Evolutionary conservation across 2,113 vertebrate species (phyloP).

Genomic region (Danionella cerebrum): DNA sequence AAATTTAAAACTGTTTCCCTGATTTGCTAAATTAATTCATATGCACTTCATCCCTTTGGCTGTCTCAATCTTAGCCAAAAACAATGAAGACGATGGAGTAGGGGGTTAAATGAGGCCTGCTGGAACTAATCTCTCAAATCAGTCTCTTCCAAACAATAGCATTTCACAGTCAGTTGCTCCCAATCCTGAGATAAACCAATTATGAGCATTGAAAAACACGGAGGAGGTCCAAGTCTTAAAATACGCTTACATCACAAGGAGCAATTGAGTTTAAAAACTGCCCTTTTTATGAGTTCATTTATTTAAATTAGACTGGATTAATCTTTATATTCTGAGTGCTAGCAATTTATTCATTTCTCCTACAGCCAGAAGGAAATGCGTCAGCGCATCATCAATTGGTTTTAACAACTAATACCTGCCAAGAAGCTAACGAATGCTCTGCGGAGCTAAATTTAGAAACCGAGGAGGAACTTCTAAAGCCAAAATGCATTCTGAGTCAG

Average conservation of each 20-base stretch:
- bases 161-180: neutral
- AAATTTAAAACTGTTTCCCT: too few relatives aligned
- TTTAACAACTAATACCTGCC: neutral
- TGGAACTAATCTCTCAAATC: neutral
- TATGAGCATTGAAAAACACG: neutral
- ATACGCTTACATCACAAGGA: neutral
- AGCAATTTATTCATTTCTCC: neutral
- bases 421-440: neutral
- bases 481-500: neutral
- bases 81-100: neutral
- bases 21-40: too few relatives aligned
- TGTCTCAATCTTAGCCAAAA: neutral
- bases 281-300: too few relatives aligned
- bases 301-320: neutral
- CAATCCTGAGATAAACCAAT: constrained; percentile 3
- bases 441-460: neutral
- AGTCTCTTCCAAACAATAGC: neutral
- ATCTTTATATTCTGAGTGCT: neutral
- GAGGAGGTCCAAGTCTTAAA: neutral
- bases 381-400: neutral
- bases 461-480: neutral
- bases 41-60: neutral
- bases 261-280: too few relatives aligned
- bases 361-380: neutral
- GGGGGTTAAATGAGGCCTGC: neutral